Percentiles rank a stretch among this genome's conserved stretches.
These are phyloP conservation scores for Hypsopygia costalis DNA, from an alignment of 2,888 invertebrate species.

Conservation along the genomic window DNA sequence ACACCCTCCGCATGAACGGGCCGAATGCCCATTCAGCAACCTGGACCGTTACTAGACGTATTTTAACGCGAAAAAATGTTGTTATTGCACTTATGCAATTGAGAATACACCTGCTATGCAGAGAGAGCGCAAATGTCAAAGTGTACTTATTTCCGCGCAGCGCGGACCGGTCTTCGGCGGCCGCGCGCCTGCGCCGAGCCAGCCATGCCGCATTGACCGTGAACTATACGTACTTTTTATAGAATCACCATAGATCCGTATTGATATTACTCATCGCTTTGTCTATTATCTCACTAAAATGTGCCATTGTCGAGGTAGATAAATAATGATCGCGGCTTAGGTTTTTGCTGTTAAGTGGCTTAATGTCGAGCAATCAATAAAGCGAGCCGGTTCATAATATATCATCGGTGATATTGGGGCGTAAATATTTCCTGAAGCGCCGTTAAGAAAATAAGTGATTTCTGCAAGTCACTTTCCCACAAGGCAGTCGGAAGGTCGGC, in stretches of 20 bases:
- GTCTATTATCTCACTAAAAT: slow-evolving; percentile 7
- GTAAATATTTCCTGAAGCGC: slow-evolving; percentile 19
- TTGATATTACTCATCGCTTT: slow-evolving; percentile 48
- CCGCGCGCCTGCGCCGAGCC: slow-evolving; percentile 25
- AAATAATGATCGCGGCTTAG: slow-evolving; percentile 6
- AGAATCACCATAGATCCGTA: slow-evolving; percentile 57
- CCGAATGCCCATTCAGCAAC: slow-evolving; percentile 58
- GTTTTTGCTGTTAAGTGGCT: slow-evolving; percentile 9
- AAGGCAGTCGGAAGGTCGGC: slow-evolving; percentile 27
- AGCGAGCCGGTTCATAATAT: slow-evolving; percentile 9
- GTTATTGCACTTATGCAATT: slow-evolving; percentile 38
- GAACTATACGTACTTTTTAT: slow-evolving; percentile 65
- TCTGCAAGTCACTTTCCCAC: slow-evolving; percentile 58
- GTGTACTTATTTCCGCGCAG: slow-evolving; percentile 47
- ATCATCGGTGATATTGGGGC: slow-evolving; percentile 14
- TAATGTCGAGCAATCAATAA: slow-evolving; percentile 4
- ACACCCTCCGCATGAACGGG: slow-evolving; percentile 40
- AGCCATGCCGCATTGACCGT: slow-evolving; percentile 40
- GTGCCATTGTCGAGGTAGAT: slow-evolving; percentile 22
- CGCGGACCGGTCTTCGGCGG: slow-evolving; percentile 11
- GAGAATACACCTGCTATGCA: slow-evolving; percentile 55
- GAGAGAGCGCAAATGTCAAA: slow-evolving; percentile 60
- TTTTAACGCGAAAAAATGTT: slow-evolving; percentile 52
- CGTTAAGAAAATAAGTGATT: slow-evolving; percentile 24
- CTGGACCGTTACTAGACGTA: slow-evolving; percentile 51